Conservation (phyloP, 2,797 vertebrate genomes). For the Gymnodraco acuticeps region DNA sequence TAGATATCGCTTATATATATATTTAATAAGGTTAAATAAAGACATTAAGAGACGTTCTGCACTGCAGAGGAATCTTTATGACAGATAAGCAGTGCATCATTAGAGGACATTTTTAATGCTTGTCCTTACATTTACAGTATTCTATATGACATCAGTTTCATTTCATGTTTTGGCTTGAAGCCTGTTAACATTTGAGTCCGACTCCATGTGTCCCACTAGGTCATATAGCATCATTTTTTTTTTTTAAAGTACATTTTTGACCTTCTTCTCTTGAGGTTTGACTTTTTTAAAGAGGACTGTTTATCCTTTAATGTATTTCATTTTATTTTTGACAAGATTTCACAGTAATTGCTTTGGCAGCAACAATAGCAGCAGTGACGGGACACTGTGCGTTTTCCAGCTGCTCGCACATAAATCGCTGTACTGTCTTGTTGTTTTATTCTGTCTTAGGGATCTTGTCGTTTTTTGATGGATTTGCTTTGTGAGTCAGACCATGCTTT, state of each 20-base stretch:
- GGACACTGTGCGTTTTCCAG: conserved; percentile 16
- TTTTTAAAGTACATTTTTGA: background rate
- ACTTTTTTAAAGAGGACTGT: background rate
- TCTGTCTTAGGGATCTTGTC: conserved; percentile 13
- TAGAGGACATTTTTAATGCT: background rate
- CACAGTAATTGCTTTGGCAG: conserved; percentile 34
- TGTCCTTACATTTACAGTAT: background rate
- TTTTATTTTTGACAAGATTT: conserved; percentile 23
- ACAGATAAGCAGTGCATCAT: background rate
- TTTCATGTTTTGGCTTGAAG: background rate
- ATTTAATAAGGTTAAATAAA: conserved; percentile 44
- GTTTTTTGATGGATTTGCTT: conserved; percentile 20
- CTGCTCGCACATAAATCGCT: conserved; percentile 22
- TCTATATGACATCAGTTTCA: background rate
- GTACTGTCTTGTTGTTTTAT: background rate
- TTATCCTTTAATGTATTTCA: background rate
- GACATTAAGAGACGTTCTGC: background rate
- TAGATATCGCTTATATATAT: background rate
- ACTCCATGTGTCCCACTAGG: too few species aligned
- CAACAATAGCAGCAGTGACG: conserved; percentile 24
- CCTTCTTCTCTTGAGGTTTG: background rate
- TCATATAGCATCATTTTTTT: too few species aligned
- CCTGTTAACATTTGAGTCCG: background rate
- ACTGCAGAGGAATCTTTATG: conserved; percentile 11
- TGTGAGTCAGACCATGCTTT: background rate